Base-by-base conservation (phyloP, 2,888 invertebrate genomes). In the Sarcophaga carnaria region DNA sequence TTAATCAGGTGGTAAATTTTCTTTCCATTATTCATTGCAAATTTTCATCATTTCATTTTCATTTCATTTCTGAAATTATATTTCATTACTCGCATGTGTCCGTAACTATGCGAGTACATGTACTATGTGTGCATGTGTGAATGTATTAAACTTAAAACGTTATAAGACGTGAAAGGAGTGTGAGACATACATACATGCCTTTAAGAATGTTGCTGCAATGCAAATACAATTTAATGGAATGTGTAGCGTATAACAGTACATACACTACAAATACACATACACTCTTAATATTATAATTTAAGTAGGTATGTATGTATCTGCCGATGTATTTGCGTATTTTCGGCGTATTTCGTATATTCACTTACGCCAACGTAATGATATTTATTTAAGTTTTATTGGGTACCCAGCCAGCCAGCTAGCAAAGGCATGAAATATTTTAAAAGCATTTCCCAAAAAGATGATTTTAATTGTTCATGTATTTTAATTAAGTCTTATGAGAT, bases 1-100 rank as follows among this genome's bases (percentile, higher is more conserved):
- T 84, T 84, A 84, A 84, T 84, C 80, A 84, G 84, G 80, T 84
- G 84, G 80, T 80, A 71, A 84, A 80, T 76, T 80, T 84, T 69
- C 79, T 76, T 80, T 84, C 80, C 75, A 84, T 84, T 84, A 80
- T 80, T 84, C 66, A 80, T 80, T 25, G 47, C 37, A 66, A 14
- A 80, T 80, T 84, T 76, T 49, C 76, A 62, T 80, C 66, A 66
- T 66, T 77, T 80, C 60, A 66, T 66, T 76, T 14, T 80, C 66
- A 66, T 66, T 76, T 80, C 62, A 66, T 66, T 77, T 14, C 75
- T 70, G 64, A 49, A 75, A 45, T 62, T 74, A 60, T 84, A 49
- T 75, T 49, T 64, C 64, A 54, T 17, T 54, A 54, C 12, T 37
- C 37, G 37, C 37, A 37, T 37, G 8, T 37, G 37, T 37, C 37